Conservation (phyloP, 2,888 invertebrate species). For the Tiphia femorata region DNA sequence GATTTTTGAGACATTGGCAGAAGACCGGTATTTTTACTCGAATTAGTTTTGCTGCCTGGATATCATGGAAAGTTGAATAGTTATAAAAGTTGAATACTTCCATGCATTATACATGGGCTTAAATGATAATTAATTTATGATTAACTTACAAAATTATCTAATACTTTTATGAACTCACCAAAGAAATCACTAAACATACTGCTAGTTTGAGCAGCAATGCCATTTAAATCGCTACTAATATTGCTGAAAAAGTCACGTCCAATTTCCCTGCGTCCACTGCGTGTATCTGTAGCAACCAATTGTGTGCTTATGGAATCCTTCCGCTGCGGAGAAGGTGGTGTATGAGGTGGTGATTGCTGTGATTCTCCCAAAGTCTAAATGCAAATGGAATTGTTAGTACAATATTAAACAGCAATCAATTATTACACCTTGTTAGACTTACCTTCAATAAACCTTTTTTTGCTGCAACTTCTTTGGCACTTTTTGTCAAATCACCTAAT, state of each 20-base stretch:
- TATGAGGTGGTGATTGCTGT: conserved; percentile 62
- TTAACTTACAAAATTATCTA: neutral
- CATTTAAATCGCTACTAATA: conserved; percentile 93
- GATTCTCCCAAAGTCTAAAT: conserved; percentile 70
- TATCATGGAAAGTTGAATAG: conserved; percentile 16
- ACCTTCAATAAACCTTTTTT: conserved; percentile 89
- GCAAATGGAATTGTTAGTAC: neutral
- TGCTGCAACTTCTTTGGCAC: conserved; percentile 88
- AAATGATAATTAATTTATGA: neutral
- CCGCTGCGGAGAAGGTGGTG: conserved; percentile 63
- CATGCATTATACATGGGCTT: neutral
- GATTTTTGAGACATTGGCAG: conserved; percentile 70
- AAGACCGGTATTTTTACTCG: conserved; percentile 63
- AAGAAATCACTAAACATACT: conserved; percentile 96
- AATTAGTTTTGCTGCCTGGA: conserved; percentile 64
- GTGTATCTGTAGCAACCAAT: conserved; percentile 74
- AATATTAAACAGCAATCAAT: neutral
- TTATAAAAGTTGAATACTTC: conserved; percentile 7
- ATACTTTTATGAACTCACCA: conserved; percentile 71
- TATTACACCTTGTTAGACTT: conserved; percentile 23
- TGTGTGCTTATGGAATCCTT: conserved; percentile 75
- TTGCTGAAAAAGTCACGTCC: conserved; percentile 89
- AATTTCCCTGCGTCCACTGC: conserved; percentile 71
- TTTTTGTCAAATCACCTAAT: conserved; percentile 90
- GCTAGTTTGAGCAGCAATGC: conserved; percentile 91